phyloP scores from a whole-genome alignment of 1,140 invertebrate genomes.

The Bombyx mandarina region DNA sequence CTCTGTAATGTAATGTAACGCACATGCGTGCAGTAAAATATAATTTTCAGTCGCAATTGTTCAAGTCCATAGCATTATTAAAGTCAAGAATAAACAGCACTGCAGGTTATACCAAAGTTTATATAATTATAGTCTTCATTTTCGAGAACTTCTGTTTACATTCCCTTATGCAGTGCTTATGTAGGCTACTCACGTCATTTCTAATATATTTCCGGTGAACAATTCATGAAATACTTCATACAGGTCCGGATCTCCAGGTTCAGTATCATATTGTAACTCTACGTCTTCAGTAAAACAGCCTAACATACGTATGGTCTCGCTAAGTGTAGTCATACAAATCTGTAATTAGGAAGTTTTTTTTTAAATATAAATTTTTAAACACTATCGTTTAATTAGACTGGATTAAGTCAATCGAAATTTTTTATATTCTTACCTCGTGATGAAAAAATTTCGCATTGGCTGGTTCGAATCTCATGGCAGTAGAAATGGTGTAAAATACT shows the following conservation, averaged over 20 bases:
- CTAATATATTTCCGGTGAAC: slow-evolving; percentile 81
- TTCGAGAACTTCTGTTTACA: too few relatives aligned
- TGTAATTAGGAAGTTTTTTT: slow-evolving; percentile 33
- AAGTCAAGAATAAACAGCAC: too few relatives aligned
- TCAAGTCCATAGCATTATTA: too few relatives aligned
- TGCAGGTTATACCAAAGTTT: too few relatives aligned
- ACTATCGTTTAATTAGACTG: too few relatives aligned
- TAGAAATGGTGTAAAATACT: slow-evolving; percentile 95
- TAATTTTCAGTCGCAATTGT: too few relatives aligned
- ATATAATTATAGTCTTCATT: too few relatives aligned
- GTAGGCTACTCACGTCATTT: slow-evolving; percentile 58
- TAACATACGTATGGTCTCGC: slow-evolving; percentile 90
- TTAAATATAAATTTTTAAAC: neutral
- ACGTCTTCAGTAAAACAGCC: slow-evolving; percentile 85
- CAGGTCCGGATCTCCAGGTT: slow-evolving; percentile 66
- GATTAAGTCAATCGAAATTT: neutral
- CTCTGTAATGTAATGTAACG: too few relatives aligned
- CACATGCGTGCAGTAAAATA: too few relatives aligned
- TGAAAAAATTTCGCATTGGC: slow-evolving; percentile 99
- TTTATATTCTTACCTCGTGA: slow-evolving; percentile 80
- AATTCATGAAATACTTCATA: slow-evolving; percentile 77
- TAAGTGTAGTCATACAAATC: slow-evolving; percentile 93
- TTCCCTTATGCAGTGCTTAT: too few relatives aligned
- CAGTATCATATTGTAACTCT: slow-evolving; percentile 66
- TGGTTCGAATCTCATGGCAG: slow-evolving; percentile 98